Base-by-base conservation (phyloP, 1,140 invertebrate genomes). In the Heliconius eleuchia region DNA sequence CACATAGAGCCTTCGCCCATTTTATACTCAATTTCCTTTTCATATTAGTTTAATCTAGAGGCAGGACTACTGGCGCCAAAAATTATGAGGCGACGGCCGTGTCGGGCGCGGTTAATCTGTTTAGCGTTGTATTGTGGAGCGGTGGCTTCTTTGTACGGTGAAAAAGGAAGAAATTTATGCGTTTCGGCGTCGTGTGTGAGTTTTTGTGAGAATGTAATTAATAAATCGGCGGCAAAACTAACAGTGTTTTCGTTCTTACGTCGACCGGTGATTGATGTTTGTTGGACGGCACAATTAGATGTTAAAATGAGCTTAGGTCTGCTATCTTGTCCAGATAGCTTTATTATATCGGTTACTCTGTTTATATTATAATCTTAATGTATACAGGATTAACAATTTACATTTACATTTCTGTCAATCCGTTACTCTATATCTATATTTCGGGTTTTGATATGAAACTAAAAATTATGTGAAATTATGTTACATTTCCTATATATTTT, bases 211-310 rank as follows among this genome's bases (percentile, higher is more conserved):
- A 94, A 94, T 94, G 94, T 95, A 94, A 95, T 95, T 95, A 95
- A 95, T 94, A 95, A 94, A 94, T 94, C 91, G 90, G 94, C 94
- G 94, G 94, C 92, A 94, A 95, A 95, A 95, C 94, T 95, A 95
- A 95, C 94, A 95, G 94, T 94, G 94, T 95, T 94, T 94, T 94
- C 88, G 91, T 91, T 92, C 88, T 87, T 84, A 80, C 86, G 86
- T 86, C 84, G 80, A 78, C 82, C 60, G 66, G 83, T 93, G 92
- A 93, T 93, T 93, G 91, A 94, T 94, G 92, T 83, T 42, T 75
- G 83, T 84, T 79, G 80, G 84, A 85, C 86, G 80, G 84, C 77
- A 82, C 88, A 88, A 89, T 91, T 91, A 91, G 89, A 73, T 39
- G 52, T 78, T 78, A 74, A 81, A 81, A 81, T 70, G 57, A 55